Conservation (phyloP, 2,113 vertebrate genomes). For the Indri indri region DNA sequence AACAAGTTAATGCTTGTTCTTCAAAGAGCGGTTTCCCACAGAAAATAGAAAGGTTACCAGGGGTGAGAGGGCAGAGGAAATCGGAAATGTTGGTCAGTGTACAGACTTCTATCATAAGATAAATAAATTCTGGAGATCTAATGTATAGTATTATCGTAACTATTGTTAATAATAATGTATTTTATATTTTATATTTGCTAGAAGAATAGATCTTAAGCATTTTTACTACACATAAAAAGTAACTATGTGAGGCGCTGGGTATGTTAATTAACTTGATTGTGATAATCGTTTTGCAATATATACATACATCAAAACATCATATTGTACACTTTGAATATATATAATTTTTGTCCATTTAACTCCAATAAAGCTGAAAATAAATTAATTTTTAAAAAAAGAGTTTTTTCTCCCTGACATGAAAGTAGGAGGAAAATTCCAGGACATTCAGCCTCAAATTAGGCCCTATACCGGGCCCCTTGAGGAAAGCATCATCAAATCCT, state of each 20-base stretch:
- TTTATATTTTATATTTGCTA: neutral
- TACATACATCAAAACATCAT: neutral
- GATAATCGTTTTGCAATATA: neutral
- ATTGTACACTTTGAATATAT: neutral
- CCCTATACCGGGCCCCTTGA: neutral
- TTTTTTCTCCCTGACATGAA: neutral
- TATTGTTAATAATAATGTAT: neutral
- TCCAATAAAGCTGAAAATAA: neutral
- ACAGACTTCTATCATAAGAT: neutral
- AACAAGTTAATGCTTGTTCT: neutral
- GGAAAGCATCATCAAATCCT: neutral
- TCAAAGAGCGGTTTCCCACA: neutral
- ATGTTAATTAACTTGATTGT: neutral
- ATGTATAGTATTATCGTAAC: neutral
- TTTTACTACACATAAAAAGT: neutral
- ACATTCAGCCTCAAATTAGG: neutral
- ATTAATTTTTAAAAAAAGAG: neutral
- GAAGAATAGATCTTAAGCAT: neutral
- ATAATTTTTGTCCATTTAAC: neutral
- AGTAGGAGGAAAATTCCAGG: neutral
- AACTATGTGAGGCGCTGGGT: neutral
- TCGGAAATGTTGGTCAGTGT: too few species aligned
- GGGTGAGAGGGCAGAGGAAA: rapidly evolving
- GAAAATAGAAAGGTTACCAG: neutral
- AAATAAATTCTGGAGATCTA: neutral